Evolutionary conservation across 1,140 invertebrate genomes (phyloP).

Genomic region (Epicauta chinensis): DNA sequence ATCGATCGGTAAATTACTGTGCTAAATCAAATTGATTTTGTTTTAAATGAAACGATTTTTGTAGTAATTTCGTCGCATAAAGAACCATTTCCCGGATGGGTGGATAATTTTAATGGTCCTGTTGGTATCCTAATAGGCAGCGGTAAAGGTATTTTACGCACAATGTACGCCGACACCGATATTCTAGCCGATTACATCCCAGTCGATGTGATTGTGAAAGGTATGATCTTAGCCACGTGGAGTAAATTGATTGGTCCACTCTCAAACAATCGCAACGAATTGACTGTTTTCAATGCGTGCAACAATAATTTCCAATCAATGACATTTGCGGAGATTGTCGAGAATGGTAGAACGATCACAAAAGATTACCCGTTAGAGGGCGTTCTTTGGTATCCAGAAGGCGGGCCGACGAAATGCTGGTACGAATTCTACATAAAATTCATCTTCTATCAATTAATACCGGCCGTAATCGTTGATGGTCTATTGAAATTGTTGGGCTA

Average conservation of each 20-base stretch:
- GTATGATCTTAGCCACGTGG: slow-evolving; percentile 70
- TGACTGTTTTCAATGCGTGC: slow-evolving; percentile 57
- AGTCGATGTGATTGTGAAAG: slow-evolving; percentile 79
- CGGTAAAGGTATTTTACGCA: slow-evolving; percentile 75
- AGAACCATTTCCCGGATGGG: slow-evolving; percentile 75
- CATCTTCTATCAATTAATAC: slow-evolving; percentile 60
- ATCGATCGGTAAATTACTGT: slow-evolving; percentile 67
- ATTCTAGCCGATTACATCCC: slow-evolving; percentile 74
- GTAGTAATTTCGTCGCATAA: slow-evolving; percentile 56
- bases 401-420: slow-evolving; percentile 45
- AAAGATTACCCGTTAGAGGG: slow-evolving; percentile 57
- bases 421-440: slow-evolving; percentile 50
- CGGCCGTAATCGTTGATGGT: slow-evolving; percentile 62
- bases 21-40: neutral
- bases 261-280: too few species aligned
- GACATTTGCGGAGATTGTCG: slow-evolving; percentile 54
- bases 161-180: slow-evolving; percentile 57
- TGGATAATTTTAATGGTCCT: slow-evolving; percentile 93
- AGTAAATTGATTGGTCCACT: too few species aligned
- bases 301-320: slow-evolving; percentile 60
- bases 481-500: slow-evolving; percentile 53
- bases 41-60: slow-evolving; percentile 24
- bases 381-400: slow-evolving; percentile 60
- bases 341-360: slow-evolving; percentile 48
- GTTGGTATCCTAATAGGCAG: slow-evolving; percentile 67